Base-by-base conservation (phyloP, 2,113 vertebrate genomes). In the Gyps fulvus region DNA sequence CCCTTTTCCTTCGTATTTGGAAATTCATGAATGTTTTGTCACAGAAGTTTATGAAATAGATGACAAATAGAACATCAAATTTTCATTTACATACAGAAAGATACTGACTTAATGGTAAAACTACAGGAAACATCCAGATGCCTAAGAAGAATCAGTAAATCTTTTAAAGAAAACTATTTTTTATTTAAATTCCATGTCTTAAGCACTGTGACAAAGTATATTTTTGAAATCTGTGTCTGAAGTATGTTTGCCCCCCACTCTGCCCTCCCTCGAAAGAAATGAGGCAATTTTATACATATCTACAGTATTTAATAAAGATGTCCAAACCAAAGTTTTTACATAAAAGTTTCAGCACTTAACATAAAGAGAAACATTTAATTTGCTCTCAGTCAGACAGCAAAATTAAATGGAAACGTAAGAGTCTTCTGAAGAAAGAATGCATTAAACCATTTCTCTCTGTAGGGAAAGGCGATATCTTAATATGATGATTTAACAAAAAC, bases 271-370 rank as follows among this genome's bases (percentile, higher is more conserved):
- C 38, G 61, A 82, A 96, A 67, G 49, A 91, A 92, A 87, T 36
- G 59, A 89, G 81, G 3, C 81, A 43, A 74, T 86, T 95, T 87
- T 95, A 93, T 85, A 96, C 89, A 95, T 97, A 97, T 92, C 91
- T 95, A 97, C 87, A 91, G 22, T 93, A 90, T 93, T 97, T 97
- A 98, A 97, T 97, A 93, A 97, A 93, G 89, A 95, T 36, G 13
- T 71, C 43, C 79, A 91, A 95, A 93, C 10, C 87, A 14, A 83
- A 91, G 89, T 70, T 92, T 92, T 95, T 36, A 90, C 87, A 93
- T 58, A 71, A 88, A 59, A 91, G 57, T 83, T 91, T 94, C 87
- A 93, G 23, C 27, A 93, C 43, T 89, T 96, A 83, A 97, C 95
- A 54, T 36, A 59, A 94, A 89, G 17, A 76, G 21, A 83, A 83